Evolutionary conservation across 2,797 vertebrate genomes (phyloP).

Genomic region (Bovichtus variegatus): DNA sequence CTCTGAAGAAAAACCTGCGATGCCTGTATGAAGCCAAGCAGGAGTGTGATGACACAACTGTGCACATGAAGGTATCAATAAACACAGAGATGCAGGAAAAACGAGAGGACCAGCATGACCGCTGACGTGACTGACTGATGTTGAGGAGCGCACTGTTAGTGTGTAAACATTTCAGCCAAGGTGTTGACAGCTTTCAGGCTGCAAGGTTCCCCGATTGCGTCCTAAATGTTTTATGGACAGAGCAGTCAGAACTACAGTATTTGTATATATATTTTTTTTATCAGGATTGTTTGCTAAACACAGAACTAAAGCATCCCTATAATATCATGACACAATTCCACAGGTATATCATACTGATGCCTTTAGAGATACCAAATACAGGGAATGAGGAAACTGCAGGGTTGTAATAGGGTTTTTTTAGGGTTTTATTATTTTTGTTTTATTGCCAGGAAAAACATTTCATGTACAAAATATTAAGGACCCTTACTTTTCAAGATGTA

Average conservation of each 20-base stretch:
- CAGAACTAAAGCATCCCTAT: neutral
- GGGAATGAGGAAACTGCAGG: neutral
- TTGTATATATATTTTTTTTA: accelerated
- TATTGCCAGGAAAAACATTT: neutral
- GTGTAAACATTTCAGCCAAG: conserved; percentile 60
- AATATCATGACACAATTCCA: no score
- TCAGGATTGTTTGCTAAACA: neutral
- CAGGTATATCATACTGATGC: neutral
- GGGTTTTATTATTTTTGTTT: neutral
- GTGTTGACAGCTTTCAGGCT: neutral
- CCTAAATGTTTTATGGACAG: neutral
- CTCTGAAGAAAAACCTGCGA: conserved; percentile 84
- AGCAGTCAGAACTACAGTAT: neutral
- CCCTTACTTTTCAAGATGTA: neutral
- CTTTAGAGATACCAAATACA: neutral
- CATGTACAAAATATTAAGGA: neutral
- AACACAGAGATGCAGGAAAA: conserved; percentile 45
- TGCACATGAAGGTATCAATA: conserved; percentile 88
- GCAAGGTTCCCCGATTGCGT: neutral
- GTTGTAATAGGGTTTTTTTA: neutral
- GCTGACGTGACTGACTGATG: neutral
- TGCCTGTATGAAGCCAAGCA: conserved; percentile 87
- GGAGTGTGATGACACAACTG: conserved; percentile 86
- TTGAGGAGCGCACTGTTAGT: conserved; percentile 27
- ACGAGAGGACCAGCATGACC: conserved; percentile 17